Percentiles rank a stretch among this genome's conserved stretches.
Conservation (phyloP, 2,113 vertebrate genomes). For the Cavia aperea region DNA sequence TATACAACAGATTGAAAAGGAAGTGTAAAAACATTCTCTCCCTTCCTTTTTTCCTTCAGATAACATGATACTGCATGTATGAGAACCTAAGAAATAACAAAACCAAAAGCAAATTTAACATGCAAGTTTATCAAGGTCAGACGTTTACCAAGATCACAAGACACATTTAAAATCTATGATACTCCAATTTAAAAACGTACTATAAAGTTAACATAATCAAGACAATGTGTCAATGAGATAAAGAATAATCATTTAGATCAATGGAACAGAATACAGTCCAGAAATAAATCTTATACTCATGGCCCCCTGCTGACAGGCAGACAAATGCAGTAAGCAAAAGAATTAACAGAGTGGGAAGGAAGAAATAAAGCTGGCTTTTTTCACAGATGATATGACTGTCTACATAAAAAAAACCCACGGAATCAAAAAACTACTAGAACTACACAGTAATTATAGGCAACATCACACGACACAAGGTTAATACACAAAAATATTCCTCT, state of each 20-base stretch:
- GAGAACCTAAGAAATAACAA: neutral
- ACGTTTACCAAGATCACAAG: neutral
- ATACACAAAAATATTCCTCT: neutral
- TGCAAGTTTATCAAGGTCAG: neutral
- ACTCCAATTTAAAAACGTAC: neutral
- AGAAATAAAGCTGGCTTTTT: neutral
- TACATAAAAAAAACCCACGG: neutral
- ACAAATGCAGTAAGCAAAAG: neutral
- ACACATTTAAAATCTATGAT: neutral
- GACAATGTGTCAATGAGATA: neutral
- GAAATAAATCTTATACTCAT: neutral
- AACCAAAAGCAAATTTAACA: neutral
- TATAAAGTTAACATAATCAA: neutral
- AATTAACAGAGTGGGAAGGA: neutral
- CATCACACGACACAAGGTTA: neutral
- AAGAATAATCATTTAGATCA: neutral
- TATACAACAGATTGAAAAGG: neutral
- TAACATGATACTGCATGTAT: neutral
- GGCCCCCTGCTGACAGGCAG: neutral
- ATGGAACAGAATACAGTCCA: neutral
- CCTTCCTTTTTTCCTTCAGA: neutral
- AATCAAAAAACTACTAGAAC: neutral
- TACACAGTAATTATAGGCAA: neutral
- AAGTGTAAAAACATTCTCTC: neutral
- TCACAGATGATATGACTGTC: neutral